Conservation (phyloP, 2,797 vertebrate species). For the Hydrolagus colliei region DNA sequence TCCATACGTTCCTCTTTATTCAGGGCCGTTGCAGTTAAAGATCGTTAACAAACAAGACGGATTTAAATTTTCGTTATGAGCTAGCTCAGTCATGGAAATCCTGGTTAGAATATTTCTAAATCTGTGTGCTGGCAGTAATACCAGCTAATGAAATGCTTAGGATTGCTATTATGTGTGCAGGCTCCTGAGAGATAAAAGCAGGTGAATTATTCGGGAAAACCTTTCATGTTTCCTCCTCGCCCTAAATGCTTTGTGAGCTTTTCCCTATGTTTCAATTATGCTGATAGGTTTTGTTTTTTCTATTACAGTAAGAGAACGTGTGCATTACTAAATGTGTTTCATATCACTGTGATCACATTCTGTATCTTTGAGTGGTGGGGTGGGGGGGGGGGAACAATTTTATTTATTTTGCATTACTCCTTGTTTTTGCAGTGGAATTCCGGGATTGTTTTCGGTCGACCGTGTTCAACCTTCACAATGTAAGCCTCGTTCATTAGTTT, state of each 20-base stretch:
- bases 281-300: not conserved
- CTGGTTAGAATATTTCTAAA: too few species aligned
- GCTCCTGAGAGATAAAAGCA: not conserved
- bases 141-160: too few species aligned
- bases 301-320: not conserved
- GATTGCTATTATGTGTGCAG: not conserved
- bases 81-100: too few species aligned
- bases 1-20: too few species aligned
- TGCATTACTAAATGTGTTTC: not conserved
- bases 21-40: too few species aligned
- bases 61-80: too few species aligned
- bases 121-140: too few species aligned
- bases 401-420: not conserved
- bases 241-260: not conserved
- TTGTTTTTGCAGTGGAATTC: slow-evolving; percentile 18
- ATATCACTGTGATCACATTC: slow-evolving; percentile 4
- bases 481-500: not conserved
- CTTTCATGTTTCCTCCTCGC: not conserved
- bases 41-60: too few species aligned
- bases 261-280: not conserved
- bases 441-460: not conserved
- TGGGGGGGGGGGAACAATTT: not conserved
- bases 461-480: not conserved
- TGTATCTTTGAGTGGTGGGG: not conserved
- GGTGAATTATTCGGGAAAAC: not conserved